Conservation (phyloP, 2,797 vertebrate genomes). For the Choloepus didactylus region DNA sequence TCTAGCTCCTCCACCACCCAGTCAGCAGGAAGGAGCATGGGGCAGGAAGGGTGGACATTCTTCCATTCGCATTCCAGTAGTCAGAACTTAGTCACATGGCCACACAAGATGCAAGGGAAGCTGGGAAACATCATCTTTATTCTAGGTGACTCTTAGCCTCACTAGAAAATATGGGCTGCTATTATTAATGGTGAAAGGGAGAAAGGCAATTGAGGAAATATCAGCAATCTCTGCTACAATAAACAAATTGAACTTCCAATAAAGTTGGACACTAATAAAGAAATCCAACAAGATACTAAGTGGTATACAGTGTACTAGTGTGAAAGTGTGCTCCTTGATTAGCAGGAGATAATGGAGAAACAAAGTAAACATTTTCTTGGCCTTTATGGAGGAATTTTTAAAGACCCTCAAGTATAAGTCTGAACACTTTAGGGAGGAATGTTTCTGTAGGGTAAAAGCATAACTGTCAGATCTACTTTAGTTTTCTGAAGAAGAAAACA, state of each 20-base stretch:
- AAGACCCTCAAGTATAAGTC: not conserved
- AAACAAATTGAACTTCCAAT: not conserved
- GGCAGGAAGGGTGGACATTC: not conserved
- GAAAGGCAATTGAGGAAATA: not conserved
- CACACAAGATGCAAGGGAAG: not conserved
- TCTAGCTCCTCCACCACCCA: not conserved
- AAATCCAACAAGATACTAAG: slow-evolving; percentile 30
- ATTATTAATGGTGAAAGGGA: not conserved
- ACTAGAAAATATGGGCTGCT: not conserved
- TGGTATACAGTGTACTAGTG: not conserved
- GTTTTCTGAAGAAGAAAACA: slow-evolving; percentile 47
- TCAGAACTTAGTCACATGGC: not conserved
- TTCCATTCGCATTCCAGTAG: not conserved
- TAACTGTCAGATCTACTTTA: slow-evolving; percentile 35
- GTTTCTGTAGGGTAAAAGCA: slow-evolving; percentile 12
- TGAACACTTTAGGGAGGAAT: not conserved
- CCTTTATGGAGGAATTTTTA: slow-evolving; percentile 11
- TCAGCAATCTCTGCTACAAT: not conserved
- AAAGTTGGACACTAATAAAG: not conserved
- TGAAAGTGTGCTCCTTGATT: not conserved
- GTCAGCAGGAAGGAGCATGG: not conserved
- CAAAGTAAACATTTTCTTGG: not conserved
- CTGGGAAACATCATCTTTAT: not conserved
- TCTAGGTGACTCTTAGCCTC: not conserved
- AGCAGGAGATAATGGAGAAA: not conserved